Conservation (phyloP, 2,797 vertebrate species). For the Molossus alvarezi region DNA sequence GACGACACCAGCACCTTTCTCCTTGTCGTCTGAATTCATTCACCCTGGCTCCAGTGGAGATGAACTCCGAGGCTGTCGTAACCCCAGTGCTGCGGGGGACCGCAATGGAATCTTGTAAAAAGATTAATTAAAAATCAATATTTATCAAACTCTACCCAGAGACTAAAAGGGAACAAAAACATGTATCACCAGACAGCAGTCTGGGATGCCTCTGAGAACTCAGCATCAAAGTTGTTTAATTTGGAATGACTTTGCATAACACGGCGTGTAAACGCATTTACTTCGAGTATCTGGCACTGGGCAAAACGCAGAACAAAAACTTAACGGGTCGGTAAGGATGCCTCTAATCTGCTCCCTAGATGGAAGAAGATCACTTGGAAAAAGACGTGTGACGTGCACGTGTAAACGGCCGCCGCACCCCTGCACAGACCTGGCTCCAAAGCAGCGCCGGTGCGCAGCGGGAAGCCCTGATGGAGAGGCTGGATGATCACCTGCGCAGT, state of each 20-base stretch:
- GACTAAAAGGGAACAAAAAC: slow-evolving; percentile 44
- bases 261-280: background rate
- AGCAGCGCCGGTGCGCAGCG: background rate
- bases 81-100: background rate
- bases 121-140: slow-evolving; percentile 4
- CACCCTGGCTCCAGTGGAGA: background rate
- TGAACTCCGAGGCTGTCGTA: background rate
- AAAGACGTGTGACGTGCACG: background rate
- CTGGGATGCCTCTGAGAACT: background rate
- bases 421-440: background rate
- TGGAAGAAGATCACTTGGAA: background rate
- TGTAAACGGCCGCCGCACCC: background rate
- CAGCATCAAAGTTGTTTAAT: slow-evolving; percentile 12
- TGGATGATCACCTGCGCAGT: background rate
- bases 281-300: background rate
- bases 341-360: background rate
- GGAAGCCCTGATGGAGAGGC: background rate
- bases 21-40: slow-evolving; percentile 27
- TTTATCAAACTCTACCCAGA: background rate
- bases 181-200: background rate
- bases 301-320: slow-evolving; percentile 3
- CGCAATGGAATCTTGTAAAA: slow-evolving; percentile 24
- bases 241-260: slow-evolving; percentile 10
- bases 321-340: background rate
- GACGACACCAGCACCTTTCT: background rate